A percentile compares a stretch with the other conserved stretches of the same genome.
These are phyloP conservation scores for Tribolium freemani DNA, from an alignment of 2,888 invertebrate genomes.

Conservation along the genomic window DNA sequence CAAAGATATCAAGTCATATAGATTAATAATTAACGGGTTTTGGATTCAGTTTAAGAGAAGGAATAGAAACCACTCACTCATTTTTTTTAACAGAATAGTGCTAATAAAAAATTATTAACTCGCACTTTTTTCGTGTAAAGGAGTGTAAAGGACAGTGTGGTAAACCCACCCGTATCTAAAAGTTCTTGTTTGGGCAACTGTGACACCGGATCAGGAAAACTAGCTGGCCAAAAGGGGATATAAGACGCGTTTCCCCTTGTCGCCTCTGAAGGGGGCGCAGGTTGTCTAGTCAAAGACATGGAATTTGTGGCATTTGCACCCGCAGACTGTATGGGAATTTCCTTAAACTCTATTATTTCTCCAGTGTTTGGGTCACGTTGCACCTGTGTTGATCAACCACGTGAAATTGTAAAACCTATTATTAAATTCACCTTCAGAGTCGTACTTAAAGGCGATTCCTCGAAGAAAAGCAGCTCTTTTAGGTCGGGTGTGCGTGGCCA, in stretches of 20 bases:
- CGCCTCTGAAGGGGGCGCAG: conserved; percentile 78
- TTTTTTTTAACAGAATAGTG: too few relatives aligned
- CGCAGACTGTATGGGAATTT: conserved; percentile 72
- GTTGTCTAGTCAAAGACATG: conserved; percentile 84
- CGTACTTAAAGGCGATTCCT: conserved; percentile 70
- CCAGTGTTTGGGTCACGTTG: conserved; percentile 84
- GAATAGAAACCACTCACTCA: too few relatives aligned
- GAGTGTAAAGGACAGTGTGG: background rate
- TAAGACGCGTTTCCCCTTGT: conserved; percentile 84
- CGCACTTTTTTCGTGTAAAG: too few relatives aligned
- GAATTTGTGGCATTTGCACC: conserved; percentile 81
- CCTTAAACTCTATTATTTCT: conserved; percentile 78
- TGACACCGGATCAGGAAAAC: conserved; percentile 72
- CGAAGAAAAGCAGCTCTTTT: conserved; percentile 70
- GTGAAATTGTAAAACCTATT: too few relatives aligned
- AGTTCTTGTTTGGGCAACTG: conserved; percentile 68
- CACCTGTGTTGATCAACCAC: conserved; percentile 67
- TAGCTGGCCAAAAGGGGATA: conserved; percentile 91
- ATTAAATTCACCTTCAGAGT: conserved; percentile 68
- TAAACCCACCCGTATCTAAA: conserved; percentile 44
- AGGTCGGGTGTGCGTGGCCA: conserved; percentile 74
- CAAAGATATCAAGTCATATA: too few relatives aligned
- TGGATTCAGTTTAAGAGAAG: too few relatives aligned
- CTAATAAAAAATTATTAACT: too few relatives aligned
- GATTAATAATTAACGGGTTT: too few relatives aligned